phyloP scores from a whole-genome alignment of 2,888 invertebrate species.

The Argyresthia goedartella region DNA sequence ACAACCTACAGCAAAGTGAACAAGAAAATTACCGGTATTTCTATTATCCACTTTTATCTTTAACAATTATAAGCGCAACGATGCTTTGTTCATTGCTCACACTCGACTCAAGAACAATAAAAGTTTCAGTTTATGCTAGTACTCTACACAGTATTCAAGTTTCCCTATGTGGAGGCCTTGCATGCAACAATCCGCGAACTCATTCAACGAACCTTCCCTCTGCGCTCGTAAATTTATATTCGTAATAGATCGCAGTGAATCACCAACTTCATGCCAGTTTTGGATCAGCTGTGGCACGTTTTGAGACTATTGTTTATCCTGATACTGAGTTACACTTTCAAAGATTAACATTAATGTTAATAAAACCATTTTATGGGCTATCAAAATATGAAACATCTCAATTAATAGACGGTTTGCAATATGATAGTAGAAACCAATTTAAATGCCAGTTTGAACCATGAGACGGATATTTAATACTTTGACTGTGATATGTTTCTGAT shows the following conservation, averaged over 20 bases:
- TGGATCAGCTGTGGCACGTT: background rate
- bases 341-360: background rate
- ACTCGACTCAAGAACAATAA: no score
- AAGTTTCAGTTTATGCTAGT: no score
- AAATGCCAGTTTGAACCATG: background rate
- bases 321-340: background rate
- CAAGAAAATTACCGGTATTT: no score
- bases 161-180: no score
- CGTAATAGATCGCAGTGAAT: background rate
- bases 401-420: slow-evolving; percentile 1
- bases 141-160: no score
- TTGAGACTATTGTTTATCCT: background rate
- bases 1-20: no score
- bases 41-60: no score
- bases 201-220: no score
- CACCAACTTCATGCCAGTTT: background rate
- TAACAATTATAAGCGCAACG: no score
- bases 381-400: slow-evolving; percentile 2
- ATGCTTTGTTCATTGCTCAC: no score
- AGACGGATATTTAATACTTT: background rate
- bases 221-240: background rate
- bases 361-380: background rate
- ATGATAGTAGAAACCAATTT: background rate
- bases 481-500: background rate
- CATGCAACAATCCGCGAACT: no score